Evolutionary conservation across 2,888 invertebrate genomes (phyloP).

Genomic region (Phlogophora meticulosa): DNA sequence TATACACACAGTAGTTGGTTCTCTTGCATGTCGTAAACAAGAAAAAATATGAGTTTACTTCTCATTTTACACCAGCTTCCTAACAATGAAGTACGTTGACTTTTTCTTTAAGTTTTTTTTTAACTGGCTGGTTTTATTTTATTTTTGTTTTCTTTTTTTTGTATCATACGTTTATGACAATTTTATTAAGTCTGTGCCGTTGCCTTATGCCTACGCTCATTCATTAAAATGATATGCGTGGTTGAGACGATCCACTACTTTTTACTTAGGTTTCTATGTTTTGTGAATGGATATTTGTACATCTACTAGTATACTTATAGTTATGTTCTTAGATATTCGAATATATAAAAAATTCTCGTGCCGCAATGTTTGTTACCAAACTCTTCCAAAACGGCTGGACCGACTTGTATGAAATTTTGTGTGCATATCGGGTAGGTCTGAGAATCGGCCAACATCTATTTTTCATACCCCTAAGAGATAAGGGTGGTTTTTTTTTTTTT

Average conservation of each 20-base stretch:
- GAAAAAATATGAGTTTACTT: slow-evolving; percentile 59
- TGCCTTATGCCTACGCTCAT: slow-evolving; percentile 78
- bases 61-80: slow-evolving; percentile 69
- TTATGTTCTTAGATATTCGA: slow-evolving; percentile 11
- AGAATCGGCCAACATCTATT: too few species aligned
- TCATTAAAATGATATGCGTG: slow-evolving; percentile 81
- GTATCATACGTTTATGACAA: slow-evolving; percentile 85
- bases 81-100: slow-evolving; percentile 79
- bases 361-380: too few species aligned
- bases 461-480: too few species aligned
- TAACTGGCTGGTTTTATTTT: slow-evolving; percentile 67
- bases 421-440: too few species aligned
- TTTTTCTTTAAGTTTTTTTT: slow-evolving; percentile 70
- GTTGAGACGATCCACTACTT: slow-evolving; percentile 64
- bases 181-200: slow-evolving; percentile 84
- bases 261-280: slow-evolving; percentile 47
- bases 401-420: too few species aligned
- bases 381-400: too few species aligned
- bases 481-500: too few species aligned
- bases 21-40: slow-evolving; percentile 61
- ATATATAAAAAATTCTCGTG: too few species aligned
- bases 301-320: slow-evolving; percentile 8
- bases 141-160: slow-evolving; percentile 74
- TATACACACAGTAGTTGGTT: slow-evolving; percentile 62
- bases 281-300: slow-evolving; percentile 14